These are phyloP conservation scores for Amiota communis DNA, from an alignment of 2,888 invertebrate species.

Conservation along the genomic window DNA sequence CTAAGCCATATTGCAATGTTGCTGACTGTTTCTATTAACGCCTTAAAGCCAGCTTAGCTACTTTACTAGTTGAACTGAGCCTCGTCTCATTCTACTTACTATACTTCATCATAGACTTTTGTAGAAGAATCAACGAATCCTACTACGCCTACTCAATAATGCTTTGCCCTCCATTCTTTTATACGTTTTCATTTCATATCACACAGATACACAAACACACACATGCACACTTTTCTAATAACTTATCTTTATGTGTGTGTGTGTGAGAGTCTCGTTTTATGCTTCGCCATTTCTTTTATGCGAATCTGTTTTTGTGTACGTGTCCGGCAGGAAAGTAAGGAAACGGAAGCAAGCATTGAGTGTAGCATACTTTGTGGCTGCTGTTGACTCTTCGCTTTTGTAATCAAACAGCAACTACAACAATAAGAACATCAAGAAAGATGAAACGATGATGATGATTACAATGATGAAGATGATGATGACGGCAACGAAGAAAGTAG, in stretches of 20 bases:
- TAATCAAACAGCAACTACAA: background rate
- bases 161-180: background rate
- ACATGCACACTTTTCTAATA: constrained; percentile 9
- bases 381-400: constrained; percentile 1
- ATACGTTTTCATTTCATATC: constrained; percentile 2
- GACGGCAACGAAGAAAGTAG: background rate
- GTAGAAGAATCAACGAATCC: no score
- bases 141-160: background rate
- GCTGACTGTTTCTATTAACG: constrained; percentile 13
- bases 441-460: no score
- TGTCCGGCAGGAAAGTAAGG: constrained; percentile 10
- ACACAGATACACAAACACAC: constrained; percentile 1
- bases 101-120: no score
- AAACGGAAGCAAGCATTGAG: constrained; percentile 11
- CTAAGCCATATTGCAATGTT: constrained; percentile 11
- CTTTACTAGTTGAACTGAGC: constrained; percentile 2
- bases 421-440: no score
- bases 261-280: constrained; percentile 3
- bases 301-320: constrained; percentile 25
- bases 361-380: constrained; percentile 2
- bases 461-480: no score
- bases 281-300: constrained; percentile 15
- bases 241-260: background rate
- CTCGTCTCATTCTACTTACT: no score
- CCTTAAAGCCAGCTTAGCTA: constrained; percentile 10